Evolutionary conservation across 1,140 invertebrate genomes (phyloP).

Genomic region (Pissodes strobi): DNA sequence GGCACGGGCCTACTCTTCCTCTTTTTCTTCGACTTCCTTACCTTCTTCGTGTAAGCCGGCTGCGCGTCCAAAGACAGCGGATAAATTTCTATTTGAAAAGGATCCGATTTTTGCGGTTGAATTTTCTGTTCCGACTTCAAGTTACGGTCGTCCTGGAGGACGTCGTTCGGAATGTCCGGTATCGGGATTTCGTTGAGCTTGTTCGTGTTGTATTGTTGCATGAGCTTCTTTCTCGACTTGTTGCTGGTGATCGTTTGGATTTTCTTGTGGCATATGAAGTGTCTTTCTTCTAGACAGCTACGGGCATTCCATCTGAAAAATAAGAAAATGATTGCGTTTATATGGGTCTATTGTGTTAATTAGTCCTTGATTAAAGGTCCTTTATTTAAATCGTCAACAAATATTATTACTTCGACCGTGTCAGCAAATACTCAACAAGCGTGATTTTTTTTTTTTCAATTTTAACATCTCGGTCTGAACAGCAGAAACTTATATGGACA

Average conservation of each 20-base stretch:
- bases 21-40: conserved; percentile 1
- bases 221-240: conserved; percentile 9
- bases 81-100: conserved; percentile 18
- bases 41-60: not conserved
- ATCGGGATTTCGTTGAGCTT: conserved; percentile 30
- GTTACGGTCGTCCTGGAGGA: not conserved
- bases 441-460: too few species aligned
- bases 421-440: too few species aligned
- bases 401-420: too few species aligned
- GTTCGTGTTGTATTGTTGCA: conserved; percentile 15
- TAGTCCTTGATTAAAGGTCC: too few species aligned
- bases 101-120: not conserved
- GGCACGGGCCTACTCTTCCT: not conserved
- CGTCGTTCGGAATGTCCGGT: conserved; percentile 10
- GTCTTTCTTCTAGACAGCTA: conserved; percentile 27
- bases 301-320: conserved; percentile 38
- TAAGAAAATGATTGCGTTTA: not conserved
- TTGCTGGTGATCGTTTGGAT: conserved; percentile 24
- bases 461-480: too few species aligned
- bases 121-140: not conserved
- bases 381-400: too few species aligned
- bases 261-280: conserved; percentile 40
- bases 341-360: not conserved
- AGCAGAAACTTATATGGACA: too few species aligned
- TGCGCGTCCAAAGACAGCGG: not conserved